A percentile compares a stretch with the other conserved stretches of the same genome.
phyloP scores from a whole-genome alignment of 2,113 vertebrate species.

The Gorsachius goisagi region DNA sequence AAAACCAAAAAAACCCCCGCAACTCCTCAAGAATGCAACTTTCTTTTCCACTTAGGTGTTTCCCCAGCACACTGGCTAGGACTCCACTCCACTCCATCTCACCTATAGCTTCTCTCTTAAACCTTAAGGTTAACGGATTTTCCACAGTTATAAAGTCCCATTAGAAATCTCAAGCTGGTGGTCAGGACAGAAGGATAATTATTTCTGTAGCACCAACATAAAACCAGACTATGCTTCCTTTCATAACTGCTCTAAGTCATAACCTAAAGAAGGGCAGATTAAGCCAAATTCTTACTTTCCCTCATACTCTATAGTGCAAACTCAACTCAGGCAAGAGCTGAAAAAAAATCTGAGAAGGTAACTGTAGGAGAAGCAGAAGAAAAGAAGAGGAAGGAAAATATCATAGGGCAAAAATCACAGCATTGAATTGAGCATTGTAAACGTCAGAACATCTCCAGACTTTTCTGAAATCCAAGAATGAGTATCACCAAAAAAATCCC shows the following conservation, averaged over 20 bases:
- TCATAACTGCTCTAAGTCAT: not conserved
- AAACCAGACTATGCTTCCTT: not conserved
- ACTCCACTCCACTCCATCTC: not conserved
- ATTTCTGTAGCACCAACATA: not conserved
- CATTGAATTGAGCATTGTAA: not conserved
- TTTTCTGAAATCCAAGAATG: not conserved
- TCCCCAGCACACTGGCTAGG: not conserved
- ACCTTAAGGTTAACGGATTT: not conserved
- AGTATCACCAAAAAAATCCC: not conserved
- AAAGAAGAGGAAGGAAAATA: not conserved
- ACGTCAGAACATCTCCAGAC: not conserved
- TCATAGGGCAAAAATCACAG: not conserved
- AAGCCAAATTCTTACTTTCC: not conserved
- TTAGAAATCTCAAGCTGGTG: not conserved
- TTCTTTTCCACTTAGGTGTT: not conserved
- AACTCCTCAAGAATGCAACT: not conserved
- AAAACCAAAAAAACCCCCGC: not conserved
- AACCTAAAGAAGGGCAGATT: not conserved
- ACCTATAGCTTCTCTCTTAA: not conserved
- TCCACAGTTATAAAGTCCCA: not conserved
- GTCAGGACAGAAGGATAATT: not conserved
- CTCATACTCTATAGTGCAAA: not conserved
- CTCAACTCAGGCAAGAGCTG: not conserved
- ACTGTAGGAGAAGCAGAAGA: not conserved
- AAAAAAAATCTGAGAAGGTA: not conserved